phyloP scores from a whole-genome alignment of 2,113 vertebrate genomes.

The Nymphicus hollandicus region DNA sequence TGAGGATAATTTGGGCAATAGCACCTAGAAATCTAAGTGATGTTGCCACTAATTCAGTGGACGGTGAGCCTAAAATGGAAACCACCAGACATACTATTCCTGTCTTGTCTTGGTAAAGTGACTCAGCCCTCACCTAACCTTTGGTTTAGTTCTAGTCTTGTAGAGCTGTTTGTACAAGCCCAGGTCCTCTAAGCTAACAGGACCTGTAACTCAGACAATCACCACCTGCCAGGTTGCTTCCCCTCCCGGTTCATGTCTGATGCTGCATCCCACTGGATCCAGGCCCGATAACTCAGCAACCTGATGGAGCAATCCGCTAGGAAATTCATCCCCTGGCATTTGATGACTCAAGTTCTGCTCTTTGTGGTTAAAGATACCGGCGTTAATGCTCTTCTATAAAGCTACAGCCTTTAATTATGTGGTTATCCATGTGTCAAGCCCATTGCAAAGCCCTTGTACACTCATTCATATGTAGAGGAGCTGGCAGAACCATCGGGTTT shows the following conservation, averaged over 20 bases:
- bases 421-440: slow-evolving; percentile 22
- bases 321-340: slow-evolving; percentile 13
- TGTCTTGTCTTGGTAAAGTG: neutral
- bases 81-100: neutral
- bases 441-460: neutral
- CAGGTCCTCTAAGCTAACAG: neutral
- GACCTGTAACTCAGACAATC: neutral
- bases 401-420: neutral
- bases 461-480: slow-evolving; percentile 40
- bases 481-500: slow-evolving; percentile 27
- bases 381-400: neutral
- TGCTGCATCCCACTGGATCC: neutral
- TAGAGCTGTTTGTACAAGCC: neutral
- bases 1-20: neutral
- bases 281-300: neutral
- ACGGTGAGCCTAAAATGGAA: neutral
- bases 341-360: slow-evolving; percentile 2
- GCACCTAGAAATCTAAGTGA: neutral
- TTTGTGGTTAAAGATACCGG: neutral
- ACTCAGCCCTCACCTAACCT: neutral
- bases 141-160: neutral
- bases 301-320: neutral
- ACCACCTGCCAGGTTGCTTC: neutral
- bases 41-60: neutral
- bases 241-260: neutral